Conservation (phyloP, 2,888 invertebrate genomes). For the Morpho helenor region DNA sequence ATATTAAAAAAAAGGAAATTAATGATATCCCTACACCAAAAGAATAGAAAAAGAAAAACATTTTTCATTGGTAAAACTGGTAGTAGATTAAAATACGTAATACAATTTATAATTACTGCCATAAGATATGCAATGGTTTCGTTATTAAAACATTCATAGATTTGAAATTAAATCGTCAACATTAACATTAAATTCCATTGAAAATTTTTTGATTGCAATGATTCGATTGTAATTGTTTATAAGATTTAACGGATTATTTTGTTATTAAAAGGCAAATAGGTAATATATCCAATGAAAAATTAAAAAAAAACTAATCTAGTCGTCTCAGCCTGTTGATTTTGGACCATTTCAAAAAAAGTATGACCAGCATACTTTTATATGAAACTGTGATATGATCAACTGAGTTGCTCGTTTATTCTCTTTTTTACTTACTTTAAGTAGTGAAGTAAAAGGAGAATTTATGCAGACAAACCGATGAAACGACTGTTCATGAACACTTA, state of each 20-base stretch:
- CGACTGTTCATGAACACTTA: too few relatives aligned
- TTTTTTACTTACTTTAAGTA: constrained; percentile 45
- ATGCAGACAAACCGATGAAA: too few relatives aligned
- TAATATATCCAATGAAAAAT: constrained; percentile 64
- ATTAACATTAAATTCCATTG: constrained; percentile 59
- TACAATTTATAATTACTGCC: too few relatives aligned
- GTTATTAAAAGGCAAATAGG: constrained; percentile 15
- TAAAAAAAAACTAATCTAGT: constrained; percentile 7
- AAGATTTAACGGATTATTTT: constrained; percentile 23
- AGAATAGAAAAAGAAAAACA: too few relatives aligned
- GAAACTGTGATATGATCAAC: constrained; percentile 33
- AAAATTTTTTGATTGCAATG: constrained; percentile 46
- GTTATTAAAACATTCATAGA: background rate
- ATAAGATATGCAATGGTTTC: too few relatives aligned
- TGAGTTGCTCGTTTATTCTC: constrained; percentile 34
- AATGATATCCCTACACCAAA: too few relatives aligned
- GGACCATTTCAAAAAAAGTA: constrained; percentile 44
- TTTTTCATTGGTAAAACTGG: too few relatives aligned
- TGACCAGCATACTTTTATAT: constrained; percentile 56
- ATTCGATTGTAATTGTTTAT: constrained; percentile 46
- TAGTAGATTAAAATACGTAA: too few relatives aligned
- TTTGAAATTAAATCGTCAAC: constrained; percentile 33
- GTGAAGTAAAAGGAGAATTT: constrained; percentile 39
- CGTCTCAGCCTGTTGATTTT: constrained; percentile 23
- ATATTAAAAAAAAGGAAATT: too few relatives aligned